These are phyloP conservation scores for Trichosurus vulpecula DNA, from an alignment of 2,797 vertebrate species.

Conservation along the genomic window DNA sequence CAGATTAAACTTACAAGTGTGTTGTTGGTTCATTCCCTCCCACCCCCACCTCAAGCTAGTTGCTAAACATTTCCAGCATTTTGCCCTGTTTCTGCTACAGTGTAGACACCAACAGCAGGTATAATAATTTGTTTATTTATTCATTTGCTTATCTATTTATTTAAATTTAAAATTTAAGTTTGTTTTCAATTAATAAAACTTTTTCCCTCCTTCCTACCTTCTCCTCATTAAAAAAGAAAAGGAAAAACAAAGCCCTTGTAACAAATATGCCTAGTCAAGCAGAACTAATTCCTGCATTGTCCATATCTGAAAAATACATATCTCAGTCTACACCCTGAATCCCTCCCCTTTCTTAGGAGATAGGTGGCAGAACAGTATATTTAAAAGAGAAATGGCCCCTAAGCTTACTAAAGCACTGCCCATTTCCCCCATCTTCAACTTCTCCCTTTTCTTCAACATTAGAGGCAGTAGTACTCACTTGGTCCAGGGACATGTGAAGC, in stretches of 20 bases:
- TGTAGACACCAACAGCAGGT: background rate
- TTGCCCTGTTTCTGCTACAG: background rate
- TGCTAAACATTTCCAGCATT: background rate
- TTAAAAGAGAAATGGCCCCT: background rate
- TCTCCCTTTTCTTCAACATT: background rate
- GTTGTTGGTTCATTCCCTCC: background rate
- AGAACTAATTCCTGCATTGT: background rate
- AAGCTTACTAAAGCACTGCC: background rate
- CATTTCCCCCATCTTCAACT: background rate
- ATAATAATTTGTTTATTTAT: background rate
- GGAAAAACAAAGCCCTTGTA: no score
- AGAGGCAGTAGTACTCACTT: background rate
- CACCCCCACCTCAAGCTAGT: background rate
- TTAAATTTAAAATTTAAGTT: background rate
- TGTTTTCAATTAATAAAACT: background rate
- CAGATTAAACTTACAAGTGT: background rate
- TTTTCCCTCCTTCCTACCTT: background rate
- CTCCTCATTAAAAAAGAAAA: background rate
- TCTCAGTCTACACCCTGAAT: background rate
- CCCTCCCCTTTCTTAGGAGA: no score
- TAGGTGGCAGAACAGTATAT: background rate
- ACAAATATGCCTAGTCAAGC: background rate
- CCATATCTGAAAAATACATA: background rate
- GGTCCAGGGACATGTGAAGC: background rate
- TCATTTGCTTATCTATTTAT: background rate